These are phyloP conservation scores for Limnephilus marmoratus DNA, from an alignment of 2,888 invertebrate genomes.

Conservation along the genomic window DNA sequence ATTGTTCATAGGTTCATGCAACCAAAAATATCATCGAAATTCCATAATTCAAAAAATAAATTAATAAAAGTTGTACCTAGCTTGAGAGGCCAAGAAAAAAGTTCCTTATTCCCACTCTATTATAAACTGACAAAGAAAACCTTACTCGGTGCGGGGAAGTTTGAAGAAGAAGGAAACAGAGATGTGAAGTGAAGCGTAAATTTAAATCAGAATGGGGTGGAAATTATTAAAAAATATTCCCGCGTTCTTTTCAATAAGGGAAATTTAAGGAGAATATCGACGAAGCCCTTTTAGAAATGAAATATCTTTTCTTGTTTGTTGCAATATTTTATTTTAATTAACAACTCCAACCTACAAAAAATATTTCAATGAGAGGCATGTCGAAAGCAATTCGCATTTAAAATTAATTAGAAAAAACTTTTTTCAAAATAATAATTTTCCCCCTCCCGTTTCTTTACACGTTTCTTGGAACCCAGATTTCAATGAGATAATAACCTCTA, in stretches of 20 bases:
- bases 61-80: neutral
- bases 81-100: constrained; percentile 21
- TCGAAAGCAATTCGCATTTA: neutral
- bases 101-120: constrained; percentile 43
- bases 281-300: neutral
- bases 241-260: constrained; percentile 43
- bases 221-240: constrained; percentile 47
- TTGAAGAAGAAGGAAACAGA: constrained; percentile 38
- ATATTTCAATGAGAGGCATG: neutral
- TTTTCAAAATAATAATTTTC: neutral
- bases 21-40: too few relatives aligned
- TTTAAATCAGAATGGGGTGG: constrained; percentile 45
- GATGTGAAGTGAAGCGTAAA: constrained; percentile 46
- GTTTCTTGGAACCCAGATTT: neutral
- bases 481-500: neutral
- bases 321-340: neutral
- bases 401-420: neutral
- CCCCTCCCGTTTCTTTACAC: neutral
- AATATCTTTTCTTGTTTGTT: neutral
- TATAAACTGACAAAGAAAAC: constrained; percentile 51
- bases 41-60: neutral
- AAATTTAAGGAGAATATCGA: constrained; percentile 26
- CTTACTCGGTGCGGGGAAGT: constrained; percentile 36
- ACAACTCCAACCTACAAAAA: neutral
- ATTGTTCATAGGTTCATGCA: too few relatives aligned